phyloP scores from a whole-genome alignment of 2,797 vertebrate genomes.

The Propithecus deckenii region DNA sequence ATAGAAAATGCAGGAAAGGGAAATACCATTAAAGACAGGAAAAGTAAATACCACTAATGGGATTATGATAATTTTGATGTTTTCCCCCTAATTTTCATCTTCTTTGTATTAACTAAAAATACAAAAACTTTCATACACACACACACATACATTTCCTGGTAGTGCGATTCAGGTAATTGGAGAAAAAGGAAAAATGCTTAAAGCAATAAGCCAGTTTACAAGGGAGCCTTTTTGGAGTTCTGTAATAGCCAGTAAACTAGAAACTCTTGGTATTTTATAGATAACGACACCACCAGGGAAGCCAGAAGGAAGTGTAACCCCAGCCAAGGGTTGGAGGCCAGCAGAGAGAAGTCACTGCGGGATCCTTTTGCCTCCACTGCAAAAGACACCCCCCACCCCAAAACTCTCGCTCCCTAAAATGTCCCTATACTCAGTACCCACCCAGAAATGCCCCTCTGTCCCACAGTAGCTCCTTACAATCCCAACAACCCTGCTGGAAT shows the following conservation, averaged over 20 bases:
- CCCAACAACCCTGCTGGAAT: not conserved
- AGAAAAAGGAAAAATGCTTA: not conserved
- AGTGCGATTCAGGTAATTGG: not conserved
- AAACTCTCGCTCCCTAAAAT: not conserved
- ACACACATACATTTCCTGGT: not conserved
- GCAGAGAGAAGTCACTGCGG: not conserved
- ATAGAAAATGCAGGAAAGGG: not conserved
- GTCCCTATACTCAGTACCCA: not conserved
- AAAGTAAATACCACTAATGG: not conserved
- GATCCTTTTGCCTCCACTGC: not conserved
- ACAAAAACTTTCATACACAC: not conserved
- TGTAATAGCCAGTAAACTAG: not conserved
- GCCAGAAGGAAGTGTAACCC: not conserved
- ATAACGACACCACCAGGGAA: not conserved
- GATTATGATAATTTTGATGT: not conserved
- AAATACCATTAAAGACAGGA: not conserved
- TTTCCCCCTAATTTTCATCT: not conserved
- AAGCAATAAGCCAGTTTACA: not conserved
- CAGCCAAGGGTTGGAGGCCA: not conserved
- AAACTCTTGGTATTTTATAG: not conserved
- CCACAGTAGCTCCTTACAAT: not conserved
- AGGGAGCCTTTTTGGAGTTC: not conserved
- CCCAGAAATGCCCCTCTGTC: not conserved
- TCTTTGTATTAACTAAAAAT: not conserved
- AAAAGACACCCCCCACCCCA: not conserved